Evolutionary conservation across 2,797 vertebrate species (phyloP).

Genomic region (Coccyzus lansbergi): DNA sequence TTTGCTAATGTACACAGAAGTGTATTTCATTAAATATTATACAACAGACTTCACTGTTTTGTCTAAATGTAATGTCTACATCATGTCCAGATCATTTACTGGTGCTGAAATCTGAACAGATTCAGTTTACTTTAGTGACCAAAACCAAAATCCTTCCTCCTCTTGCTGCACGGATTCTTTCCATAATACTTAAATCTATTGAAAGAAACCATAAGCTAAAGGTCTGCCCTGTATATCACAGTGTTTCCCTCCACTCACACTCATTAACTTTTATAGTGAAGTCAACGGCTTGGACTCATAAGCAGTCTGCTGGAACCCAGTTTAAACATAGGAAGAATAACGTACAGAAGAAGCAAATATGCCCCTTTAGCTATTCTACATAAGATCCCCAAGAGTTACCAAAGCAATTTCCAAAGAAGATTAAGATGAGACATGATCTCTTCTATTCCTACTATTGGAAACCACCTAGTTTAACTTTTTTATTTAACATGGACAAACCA

Average conservation of each 20-base stretch:
- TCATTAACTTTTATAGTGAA: not conserved
- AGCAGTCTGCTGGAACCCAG: not conserved
- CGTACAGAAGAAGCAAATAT: not conserved
- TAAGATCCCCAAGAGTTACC: not conserved
- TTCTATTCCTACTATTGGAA: not conserved
- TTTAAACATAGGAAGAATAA: not conserved
- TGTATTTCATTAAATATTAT: constrained; percentile 45
- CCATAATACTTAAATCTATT: not conserved
- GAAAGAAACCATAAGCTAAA: constrained; percentile 28
- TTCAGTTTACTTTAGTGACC: constrained; percentile 72
- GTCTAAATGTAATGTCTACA: constrained; percentile 57
- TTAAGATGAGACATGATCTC: not conserved
- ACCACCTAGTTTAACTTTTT: not conserved
- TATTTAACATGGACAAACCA: not conserved
- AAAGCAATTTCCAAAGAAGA: not conserved
- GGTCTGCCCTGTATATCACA: not conserved
- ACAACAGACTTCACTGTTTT: constrained; percentile 60
- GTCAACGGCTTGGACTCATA: not conserved
- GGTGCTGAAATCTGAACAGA: constrained; percentile 70
- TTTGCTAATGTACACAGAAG: constrained; percentile 58
- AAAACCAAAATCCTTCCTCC: constrained; percentile 24
- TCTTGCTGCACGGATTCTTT: not conserved
- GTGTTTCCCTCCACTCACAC: not conserved
- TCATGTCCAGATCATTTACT: constrained; percentile 57
- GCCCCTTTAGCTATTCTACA: not conserved